Evolutionary conservation across 2,797 vertebrate genomes (phyloP), one percentile per base, ranked within the genome.

Genomic region (Siniperca undulata): DNA sequence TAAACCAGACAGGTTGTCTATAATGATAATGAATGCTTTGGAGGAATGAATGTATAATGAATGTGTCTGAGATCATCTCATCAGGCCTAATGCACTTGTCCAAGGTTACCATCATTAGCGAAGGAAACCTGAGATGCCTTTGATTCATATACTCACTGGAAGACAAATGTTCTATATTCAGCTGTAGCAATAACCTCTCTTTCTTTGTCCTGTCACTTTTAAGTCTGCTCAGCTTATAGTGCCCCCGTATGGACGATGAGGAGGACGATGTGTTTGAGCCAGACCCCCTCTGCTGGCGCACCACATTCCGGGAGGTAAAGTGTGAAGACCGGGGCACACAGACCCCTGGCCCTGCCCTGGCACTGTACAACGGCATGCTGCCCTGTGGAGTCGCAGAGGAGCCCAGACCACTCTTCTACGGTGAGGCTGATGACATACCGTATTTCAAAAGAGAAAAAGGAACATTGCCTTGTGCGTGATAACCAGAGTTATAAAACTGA

Each of bases 241-340:
- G 82, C 81, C 92, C 86, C 88, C 95, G 92, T 81, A 97, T 96
- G 96, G 96, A 96, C 77, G 96, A 96, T 91, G 96, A 96, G 85
- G 96, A 97, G 88, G 96, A 96, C 76, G 96, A 96, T 95, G 96
- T 96, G 88, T 96, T 95, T 87, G 92, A 91, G 93, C 89, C 93
- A 67, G 91, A 93, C 85, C 85, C 90, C 64, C 77, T 73, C 82
- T 86, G 61, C 92, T 95, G 95, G 94, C 91, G 79, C 87, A 92
- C 93, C 80, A 69, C 90, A 61, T 94, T 93, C 92, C 88, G 89
- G 87, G 94, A 95, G 92, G 94, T 97, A 95, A 96, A 95, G 94
- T 94, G 93, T 78, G 91, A 94, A 82, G 93, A 96, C 77, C 92
- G 90, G 92, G 92, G 91, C 81, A 96, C 95, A 1, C 96, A 96